Conservation (phyloP, 2,113 vertebrate species). For the Bos taurus region ARS-UCD2.0 NC_037338.1:72720001-72720500, state of each 20-base stretch:
- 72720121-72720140: background rate
- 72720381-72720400: background rate
- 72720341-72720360: background rate
- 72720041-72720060: background rate
- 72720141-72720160: background rate
- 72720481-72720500: conserved; percentile 4
- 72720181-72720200: background rate
- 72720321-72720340: background rate
- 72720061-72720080: background rate
- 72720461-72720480: conserved; percentile 32
- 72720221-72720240: background rate
- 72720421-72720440: background rate
- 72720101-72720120: background rate
- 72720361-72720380: background rate
- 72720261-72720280: background rate
- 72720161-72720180: background rate
- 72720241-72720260: background rate
- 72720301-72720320: background rate
- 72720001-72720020: background rate
- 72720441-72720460: background rate
- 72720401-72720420: background rate
- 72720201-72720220: background rate
- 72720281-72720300: background rate
- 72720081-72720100: background rate
- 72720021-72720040: background rate